Base-by-base conservation (phyloP, 2,888 invertebrate species). In the Drosophila mayaguana region DNA sequence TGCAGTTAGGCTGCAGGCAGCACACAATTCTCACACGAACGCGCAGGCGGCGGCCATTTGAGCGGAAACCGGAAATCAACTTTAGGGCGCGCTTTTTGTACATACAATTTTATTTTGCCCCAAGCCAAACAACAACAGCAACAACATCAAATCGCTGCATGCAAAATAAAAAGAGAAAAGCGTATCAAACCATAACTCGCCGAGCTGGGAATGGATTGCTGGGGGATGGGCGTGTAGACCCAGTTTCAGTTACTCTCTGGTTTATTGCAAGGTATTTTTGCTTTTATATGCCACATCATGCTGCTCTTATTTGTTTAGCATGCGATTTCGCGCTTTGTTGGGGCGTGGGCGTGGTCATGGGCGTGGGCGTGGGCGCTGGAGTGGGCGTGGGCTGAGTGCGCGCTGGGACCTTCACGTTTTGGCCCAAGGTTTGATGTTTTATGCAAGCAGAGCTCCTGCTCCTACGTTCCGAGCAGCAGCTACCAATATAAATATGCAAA, bases 11-110 rank as follows among this genome's bases (percentile, higher is more conserved):
- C 80, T 83, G 82, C 81, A 72, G 82, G 83, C 80, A 67, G 69
- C 72, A 81, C 83, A 81, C 64, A 86, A 79, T 83, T 86, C 87
- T 86, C 83, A 83, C 83, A 86, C 83, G 77, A 81, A 81, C 78
- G 81, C 81, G 81, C 63, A 66, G 71, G 59, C 72, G 64, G 71
- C 63, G 61, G 80, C 88, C 86, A 81, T 86, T 86, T 87, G 80
- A 80, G 88, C 88, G 86, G 86, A 81, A 87, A 78, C 86, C 78
- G 87, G 87, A 87, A 88, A 84, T 87, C 87, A 87, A 87, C 86
- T 88, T 87, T 82, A 69, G 88, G 86, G 78, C 80, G 78, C 80
- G 75, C 75, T 74, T 81, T 80, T 87, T 88, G 88, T 84, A 84
- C 80, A 78, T 80, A 72, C 77, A 76, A 72, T 80, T 81, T 77